Base-by-base conservation (phyloP, 2,113 vertebrate species). In the Nerophis ophidion region DNA sequence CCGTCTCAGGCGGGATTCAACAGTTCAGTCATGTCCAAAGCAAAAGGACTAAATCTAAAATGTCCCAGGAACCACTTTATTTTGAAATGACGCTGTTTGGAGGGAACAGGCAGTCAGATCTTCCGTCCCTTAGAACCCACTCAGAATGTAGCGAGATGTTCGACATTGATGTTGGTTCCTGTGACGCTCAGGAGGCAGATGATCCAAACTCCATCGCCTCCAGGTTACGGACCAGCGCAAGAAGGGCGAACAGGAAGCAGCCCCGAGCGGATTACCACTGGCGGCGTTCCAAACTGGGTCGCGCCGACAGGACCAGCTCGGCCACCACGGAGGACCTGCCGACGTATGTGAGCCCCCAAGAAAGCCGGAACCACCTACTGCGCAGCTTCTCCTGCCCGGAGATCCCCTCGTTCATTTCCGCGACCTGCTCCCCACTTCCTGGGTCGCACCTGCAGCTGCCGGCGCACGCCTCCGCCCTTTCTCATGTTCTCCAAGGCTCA, bases 341-440 rank as follows among this genome's bases (percentile, higher is more conserved):
- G 1, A 36, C 48, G 1, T 15, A 12, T 1, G 1, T 15, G 0
- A 7, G 11, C 56, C 33, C 44, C 0, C 48, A 72, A 51, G 69
- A 57, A 72, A 69, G 34, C 47, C 8, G 35, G 71, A 68, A 4
- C 63, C 76, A 19, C 77, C 80, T 95, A 55, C 65, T 86, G 55
- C 91, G 92, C 63, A 93, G 92, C 77, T 77, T 84, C 72, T 93
- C 92, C 45, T 94, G 93, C 60, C 92, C 92, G 3, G 87, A 92
- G 64, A 86, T 91, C 35, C 66, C 71, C 40, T 86, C 69, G 38
- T 71, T 86, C 16, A 38, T 14, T 34, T 66, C 48, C 59, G 72
- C 61, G 83, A 83, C 59, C 19, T 67, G 5, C 49, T 70, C 47
- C 81, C 72, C 78, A 60, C 16, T 0, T 10, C 65, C 1, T 8